Evolutionary conservation across 1,140 invertebrate species (phyloP).

Genomic region (Rhysida immarginata): DNA sequence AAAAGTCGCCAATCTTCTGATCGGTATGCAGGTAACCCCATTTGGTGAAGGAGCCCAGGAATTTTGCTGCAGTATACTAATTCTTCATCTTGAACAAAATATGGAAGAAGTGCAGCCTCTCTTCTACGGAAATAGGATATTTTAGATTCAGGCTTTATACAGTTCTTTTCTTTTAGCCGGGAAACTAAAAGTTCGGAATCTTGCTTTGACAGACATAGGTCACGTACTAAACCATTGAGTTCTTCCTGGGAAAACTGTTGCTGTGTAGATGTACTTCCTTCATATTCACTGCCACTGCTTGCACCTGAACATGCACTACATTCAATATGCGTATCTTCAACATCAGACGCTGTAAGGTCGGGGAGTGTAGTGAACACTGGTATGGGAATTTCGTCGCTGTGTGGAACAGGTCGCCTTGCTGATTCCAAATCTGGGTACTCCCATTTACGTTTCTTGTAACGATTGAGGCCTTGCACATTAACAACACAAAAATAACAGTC

Average conservation of each 20-base stretch:
- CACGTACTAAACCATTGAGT: constrained; percentile 11
- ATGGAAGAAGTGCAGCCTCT: constrained; percentile 5
- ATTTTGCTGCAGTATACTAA: background rate
- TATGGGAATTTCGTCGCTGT: background rate
- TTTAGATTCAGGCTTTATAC: constrained; percentile 3
- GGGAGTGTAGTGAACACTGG: background rate
- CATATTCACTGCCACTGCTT: background rate
- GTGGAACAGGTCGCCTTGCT: background rate
- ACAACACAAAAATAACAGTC: background rate
- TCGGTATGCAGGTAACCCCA: constrained; percentile 9
- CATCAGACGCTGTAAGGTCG: background rate
- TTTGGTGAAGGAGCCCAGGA: constrained; percentile 17
- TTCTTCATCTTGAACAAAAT: constrained; percentile 1
- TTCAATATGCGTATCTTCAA: background rate
- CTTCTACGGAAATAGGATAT: constrained; percentile 11
- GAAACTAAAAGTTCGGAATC: constrained; percentile 13
- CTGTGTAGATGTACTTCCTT: background rate
- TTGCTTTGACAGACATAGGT: constrained; percentile 10
- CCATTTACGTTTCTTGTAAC: background rate
- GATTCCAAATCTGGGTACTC: constrained; percentile 1
- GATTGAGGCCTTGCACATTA: background rate
- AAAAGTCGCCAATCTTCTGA: background rate
- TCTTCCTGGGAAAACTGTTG: background rate
- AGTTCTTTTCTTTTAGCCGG: constrained; percentile 12
- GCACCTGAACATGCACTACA: background rate